Base-by-base conservation (phyloP, 30 jellyfish, hydroid and myxozoan species). In the Sanderia malayensis region DNA sequence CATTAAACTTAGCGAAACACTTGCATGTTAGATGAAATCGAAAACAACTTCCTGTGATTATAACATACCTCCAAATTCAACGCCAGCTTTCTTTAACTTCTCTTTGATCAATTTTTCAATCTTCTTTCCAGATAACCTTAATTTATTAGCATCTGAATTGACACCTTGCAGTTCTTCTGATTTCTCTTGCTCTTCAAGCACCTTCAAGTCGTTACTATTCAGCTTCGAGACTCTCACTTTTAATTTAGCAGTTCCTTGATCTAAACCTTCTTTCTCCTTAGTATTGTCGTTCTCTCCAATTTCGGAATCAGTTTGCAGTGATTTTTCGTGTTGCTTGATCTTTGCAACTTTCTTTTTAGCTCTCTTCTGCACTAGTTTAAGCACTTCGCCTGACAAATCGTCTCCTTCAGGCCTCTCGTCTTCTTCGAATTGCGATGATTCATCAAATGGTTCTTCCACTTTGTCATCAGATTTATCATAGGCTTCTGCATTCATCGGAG, bases 1-100 rank as follows among this genome's bases (percentile, higher is more conserved):
- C n/a, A n/a, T n/a, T n/a, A n/a, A n/a, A n/a, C n/a, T n/a, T n/a
- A n/a, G n/a, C n/a, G n/a, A n/a, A n/a, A n/a, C n/a, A n/a, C n/a
- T n/a, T n/a, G n/a, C n/a, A n/a, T n/a, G n/a, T n/a, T n/a, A n/a
- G n/a, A n/a, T n/a, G n/a, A n/a, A n/a, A n/a, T n/a, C n/a, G n/a
- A n/a, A n/a, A n/a, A n/a, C n/a, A n/a, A n/a, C n/a, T n/a, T n/a
- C n/a, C n/a, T n/a, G n/a, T n/a, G n/a, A 13, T 19, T 21, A 10
- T 0, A 17, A 60, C 88, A 6, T 69, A 81, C 97, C 84, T 61
- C 87, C 86, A 46, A 89, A 23, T 49, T 82, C 83, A 13, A 89
- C 79, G 10, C 97, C 97, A 21, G 94, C 97, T 28, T 80, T 86
- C 46, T 80, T 75, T 45, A 89, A 44, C 63, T 89, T 81, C 57